Conservation (phyloP, 2,888 invertebrate genomes). For the Machimus atricapillus region DNA sequence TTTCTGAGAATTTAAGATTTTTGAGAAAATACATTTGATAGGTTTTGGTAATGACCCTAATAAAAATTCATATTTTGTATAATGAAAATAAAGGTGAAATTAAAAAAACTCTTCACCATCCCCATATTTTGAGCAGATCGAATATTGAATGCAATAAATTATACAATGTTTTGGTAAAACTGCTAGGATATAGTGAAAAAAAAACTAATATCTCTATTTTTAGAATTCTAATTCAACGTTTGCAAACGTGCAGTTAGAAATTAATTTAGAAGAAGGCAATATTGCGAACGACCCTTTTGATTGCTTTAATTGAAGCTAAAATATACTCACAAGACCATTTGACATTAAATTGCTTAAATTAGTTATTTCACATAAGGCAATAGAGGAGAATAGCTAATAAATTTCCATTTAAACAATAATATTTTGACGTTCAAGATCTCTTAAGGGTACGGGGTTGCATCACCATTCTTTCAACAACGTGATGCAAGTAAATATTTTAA, state of each 20-base stretch:
- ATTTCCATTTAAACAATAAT: conserved; percentile 6
- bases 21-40: not conserved
- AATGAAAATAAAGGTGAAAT: not conserved
- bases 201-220: not conserved
- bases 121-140: no score
- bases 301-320: not conserved
- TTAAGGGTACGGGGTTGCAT: not conserved
- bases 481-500: not conserved
- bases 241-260: not conserved
- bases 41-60: not conserved
- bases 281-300: not conserved
- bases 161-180: not conserved
- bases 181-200: not conserved
- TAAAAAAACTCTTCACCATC: not conserved
- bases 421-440: not conserved
- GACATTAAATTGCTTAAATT: not conserved
- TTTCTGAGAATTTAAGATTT: not conserved
- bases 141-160: not conserved
- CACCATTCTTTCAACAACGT: not conserved
- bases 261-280: not conserved
- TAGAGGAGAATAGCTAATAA: not conserved
- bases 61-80: not conserved
- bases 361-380: not conserved
- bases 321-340: not conserved
- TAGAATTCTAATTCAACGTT: not conserved